Conservation (phyloP, 1,140 invertebrate genomes). For the Saccostrea echinata region DNA sequence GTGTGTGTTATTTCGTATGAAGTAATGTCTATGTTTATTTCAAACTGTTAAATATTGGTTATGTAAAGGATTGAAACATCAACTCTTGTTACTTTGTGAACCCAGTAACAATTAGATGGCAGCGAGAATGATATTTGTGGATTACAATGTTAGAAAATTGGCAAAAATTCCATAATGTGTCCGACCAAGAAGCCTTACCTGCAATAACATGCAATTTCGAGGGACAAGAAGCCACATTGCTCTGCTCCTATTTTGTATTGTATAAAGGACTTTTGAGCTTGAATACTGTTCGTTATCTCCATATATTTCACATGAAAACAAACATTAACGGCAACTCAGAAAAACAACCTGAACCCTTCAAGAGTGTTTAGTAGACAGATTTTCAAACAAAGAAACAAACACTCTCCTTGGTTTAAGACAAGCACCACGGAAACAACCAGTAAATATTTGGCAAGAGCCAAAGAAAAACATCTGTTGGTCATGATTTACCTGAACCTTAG, state of each 20-base stretch:
- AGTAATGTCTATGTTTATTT: too few species aligned
- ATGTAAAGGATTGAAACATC: too few species aligned
- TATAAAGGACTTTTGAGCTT: too few species aligned
- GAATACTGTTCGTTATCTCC: too few species aligned
- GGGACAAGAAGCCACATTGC: slow-evolving; percentile 22
- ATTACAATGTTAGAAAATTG: background rate
- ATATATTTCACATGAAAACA: too few species aligned
- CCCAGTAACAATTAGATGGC: slow-evolving; percentile 44
- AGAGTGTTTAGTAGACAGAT: background rate
- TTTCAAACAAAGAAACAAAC: too few species aligned
- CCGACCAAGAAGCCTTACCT: background rate
- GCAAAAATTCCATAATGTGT: slow-evolving; percentile 32
- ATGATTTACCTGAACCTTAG: slow-evolving; percentile 4
- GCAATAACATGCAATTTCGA: slow-evolving; percentile 34
- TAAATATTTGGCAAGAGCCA: slow-evolving; percentile 21
- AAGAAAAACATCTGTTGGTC: slow-evolving; percentile 26
- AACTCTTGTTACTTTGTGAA: too few species aligned
- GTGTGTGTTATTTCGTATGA: too few species aligned
- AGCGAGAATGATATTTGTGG: slow-evolving; percentile 27
- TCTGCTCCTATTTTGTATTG: too few species aligned
- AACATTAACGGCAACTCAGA: slow-evolving; percentile 9
- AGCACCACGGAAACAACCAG: background rate
- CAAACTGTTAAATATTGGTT: too few species aligned
- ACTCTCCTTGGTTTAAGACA: slow-evolving; percentile 24
- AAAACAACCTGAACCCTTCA: background rate